Conservation (phyloP, 37 sponge, comb jelly and placozoan genomes). For the Aplysina aerophoba region DNA sequence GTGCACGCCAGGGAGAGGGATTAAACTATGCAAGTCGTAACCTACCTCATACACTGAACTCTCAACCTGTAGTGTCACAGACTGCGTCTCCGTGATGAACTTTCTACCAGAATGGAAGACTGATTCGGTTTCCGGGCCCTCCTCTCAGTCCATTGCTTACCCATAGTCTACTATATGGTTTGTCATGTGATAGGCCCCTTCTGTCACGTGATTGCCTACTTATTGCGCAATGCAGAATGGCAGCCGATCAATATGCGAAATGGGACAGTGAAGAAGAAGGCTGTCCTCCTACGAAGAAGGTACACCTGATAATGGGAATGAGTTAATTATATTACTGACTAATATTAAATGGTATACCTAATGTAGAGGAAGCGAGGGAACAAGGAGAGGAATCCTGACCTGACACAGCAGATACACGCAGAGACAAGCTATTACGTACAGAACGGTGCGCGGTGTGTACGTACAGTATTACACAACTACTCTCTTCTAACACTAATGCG, state of each 20-base stretch:
- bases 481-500: too few species aligned
- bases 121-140: too few species aligned
- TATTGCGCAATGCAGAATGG: background rate
- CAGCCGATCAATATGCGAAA: background rate
- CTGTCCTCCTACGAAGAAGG: conserved; percentile 9
- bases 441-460: conserved; percentile 58
- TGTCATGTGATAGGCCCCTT: too few species aligned
- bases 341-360: background rate
- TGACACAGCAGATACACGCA: conserved; percentile 50
- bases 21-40: too few species aligned
- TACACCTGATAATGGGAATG: background rate
- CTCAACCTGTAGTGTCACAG: too few species aligned
- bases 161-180: too few species aligned
- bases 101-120: too few species aligned
- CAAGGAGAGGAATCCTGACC: conserved; percentile 4
- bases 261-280: background rate
- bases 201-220: too few species aligned
- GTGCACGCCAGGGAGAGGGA: too few species aligned
- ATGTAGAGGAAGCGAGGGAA: background rate
- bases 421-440: conserved; percentile 76
- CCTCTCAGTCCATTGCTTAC: too few species aligned
- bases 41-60: too few species aligned
- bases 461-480: background rate
- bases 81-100: too few species aligned
- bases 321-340: background rate